Evolutionary conservation across 2,888 invertebrate genomes (phyloP), one percentile per base, ranked within the genome.

Genomic region (Agrochola litura): DNA sequence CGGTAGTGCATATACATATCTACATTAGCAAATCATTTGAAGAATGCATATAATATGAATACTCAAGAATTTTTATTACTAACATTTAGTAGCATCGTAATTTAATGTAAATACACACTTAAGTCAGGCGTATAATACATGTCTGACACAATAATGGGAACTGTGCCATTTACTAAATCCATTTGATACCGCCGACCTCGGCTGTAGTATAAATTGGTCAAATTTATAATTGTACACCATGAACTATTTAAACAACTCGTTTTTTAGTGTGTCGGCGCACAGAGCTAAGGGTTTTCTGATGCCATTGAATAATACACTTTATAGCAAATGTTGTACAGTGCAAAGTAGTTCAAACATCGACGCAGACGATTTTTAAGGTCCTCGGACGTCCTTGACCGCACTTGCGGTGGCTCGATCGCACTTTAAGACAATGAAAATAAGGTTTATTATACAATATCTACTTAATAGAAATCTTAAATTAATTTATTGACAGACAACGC

Each of bases 111-210:
- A 25, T 58, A 49, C 75, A 16, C 43, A 71, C 37, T 54, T 41
- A 74, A 66, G 19, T 61, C 49, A 10, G 30, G 4, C 54, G 37
- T 19, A 60, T 75, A 69, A 72, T 73, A 56, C 52, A 58, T 72
- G 65, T 1, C 63, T 49, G 72, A 64, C 84, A 75, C 60, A 78
- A 37, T 69, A 63, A 58, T 76, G 60, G 60, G 64, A 75, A 76
- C 63, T 81, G 61, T 65, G 68, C 56, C 64, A 65, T 72, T 76
- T 41, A 67, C 67, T 80, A 72, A 81, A 84, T 80, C 65, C 72
- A 84, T 82, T 86, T 89, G 83, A 88, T 86, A 76, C 22, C n/a
- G n/a, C 30, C 64, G 68, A 78, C 75, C 81, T 81, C 75, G 63
- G 56, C 41, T 77, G 70, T 74, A 87, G 68, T 73, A 65, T 72